Evolutionary conservation across 1,140 invertebrate genomes (phyloP).

Genomic region (Drosophila aff.): DNA sequence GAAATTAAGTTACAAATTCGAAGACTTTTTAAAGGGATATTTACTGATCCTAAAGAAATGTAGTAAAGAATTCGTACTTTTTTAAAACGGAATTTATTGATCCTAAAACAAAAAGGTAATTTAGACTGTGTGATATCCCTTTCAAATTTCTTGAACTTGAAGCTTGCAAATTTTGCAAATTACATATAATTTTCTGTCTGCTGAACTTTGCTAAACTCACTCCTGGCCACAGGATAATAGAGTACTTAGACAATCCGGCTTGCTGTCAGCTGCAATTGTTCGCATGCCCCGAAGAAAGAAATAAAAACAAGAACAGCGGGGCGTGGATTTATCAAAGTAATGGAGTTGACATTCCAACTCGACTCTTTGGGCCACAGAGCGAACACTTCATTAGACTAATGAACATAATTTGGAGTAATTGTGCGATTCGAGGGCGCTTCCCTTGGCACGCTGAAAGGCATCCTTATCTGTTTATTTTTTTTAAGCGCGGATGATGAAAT

Average conservation of each 20-base stretch:
- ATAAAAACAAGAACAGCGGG: constrained; percentile 30
- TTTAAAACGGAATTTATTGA: neutral
- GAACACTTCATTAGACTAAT: constrained; percentile 78
- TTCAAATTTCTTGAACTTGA: neutral
- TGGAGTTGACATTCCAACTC: constrained; percentile 18
- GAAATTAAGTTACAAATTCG: neutral
- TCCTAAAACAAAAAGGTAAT: neutral
- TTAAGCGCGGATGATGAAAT: constrained; percentile 39
- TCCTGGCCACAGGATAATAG: constrained; percentile 23
- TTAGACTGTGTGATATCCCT: neutral
- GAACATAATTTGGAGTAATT: constrained; percentile 75
- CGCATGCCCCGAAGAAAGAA: neutral
- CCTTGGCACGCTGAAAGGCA: constrained; percentile 6
- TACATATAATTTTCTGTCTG: constrained; percentile 13
- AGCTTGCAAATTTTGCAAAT: neutral
- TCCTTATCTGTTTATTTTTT: constrained; percentile 29
- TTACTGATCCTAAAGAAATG: neutral
- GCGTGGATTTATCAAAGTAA: constrained; percentile 33
- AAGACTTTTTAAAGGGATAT: neutral
- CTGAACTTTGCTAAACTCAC: neutral
- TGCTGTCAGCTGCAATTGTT: constrained; percentile 32
- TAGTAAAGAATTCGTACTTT: too few relatives aligned
- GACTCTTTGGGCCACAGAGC: constrained; percentile 46
- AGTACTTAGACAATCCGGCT: constrained; percentile 6
- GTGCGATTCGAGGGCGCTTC: constrained; percentile 45